Evolutionary conservation across 2,888 invertebrate species (phyloP).

Genomic region (Zeuzera pyrina): DNA sequence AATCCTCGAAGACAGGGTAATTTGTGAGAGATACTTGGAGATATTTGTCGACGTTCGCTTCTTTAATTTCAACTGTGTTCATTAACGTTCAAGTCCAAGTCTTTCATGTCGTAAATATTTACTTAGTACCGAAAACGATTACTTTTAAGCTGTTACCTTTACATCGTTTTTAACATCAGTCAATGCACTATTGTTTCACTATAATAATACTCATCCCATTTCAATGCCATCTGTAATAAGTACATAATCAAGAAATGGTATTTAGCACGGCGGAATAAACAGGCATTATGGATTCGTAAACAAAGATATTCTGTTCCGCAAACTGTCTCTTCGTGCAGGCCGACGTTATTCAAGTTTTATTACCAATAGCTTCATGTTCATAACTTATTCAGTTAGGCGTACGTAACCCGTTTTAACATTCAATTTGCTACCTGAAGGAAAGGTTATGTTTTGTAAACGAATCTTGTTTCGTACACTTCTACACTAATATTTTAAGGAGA

Average conservation of each 20-base stretch:
- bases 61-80: too few relatives aligned
- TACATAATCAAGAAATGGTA: conserved; percentile 34
- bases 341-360: conserved; percentile 66
- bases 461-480: too few relatives aligned
- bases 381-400: conserved; percentile 67
- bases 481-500: too few relatives aligned
- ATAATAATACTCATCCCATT: too few relatives aligned
- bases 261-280: conserved; percentile 40
- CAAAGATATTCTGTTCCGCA: conserved; percentile 48
- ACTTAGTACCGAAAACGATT: too few relatives aligned
- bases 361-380: conserved; percentile 60
- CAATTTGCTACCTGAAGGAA: conserved; percentile 58
- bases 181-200: too few relatives aligned
- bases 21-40: conserved; percentile 5
- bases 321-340: conserved; percentile 44
- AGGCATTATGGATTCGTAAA: conserved; percentile 35
- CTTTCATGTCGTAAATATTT: too few relatives aligned
- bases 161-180: too few relatives aligned
- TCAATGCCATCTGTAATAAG: too few relatives aligned
- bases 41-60: neutral
- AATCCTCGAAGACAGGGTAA: conserved; percentile 1
- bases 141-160: too few relatives aligned
- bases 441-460: conserved; percentile 43
- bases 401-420: conserved; percentile 65
- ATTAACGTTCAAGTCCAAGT: too few relatives aligned